Percentiles rank a stretch among this genome's conserved stretches.
These are phyloP conservation scores for Tyto alba DNA, from an alignment of 2,113 vertebrate species.

Conservation along the genomic window DNA sequence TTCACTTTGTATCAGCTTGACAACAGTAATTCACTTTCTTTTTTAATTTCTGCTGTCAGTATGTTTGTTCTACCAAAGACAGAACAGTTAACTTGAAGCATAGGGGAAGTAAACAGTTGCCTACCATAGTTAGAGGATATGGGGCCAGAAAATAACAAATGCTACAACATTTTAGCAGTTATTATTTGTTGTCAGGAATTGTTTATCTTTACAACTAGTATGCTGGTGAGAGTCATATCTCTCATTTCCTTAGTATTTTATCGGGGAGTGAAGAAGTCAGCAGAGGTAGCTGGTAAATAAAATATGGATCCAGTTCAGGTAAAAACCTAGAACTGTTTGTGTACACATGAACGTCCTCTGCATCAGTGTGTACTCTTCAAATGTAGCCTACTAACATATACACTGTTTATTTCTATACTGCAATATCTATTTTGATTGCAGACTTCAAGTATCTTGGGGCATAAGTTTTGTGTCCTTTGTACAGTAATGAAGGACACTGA, in stretches of 20 bases:
- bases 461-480: not conserved
- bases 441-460: not conserved
- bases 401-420: not conserved
- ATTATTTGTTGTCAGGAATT: not conserved
- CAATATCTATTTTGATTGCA: not conserved
- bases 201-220: not conserved
- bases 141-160: not conserved
- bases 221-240: not conserved
- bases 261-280: not conserved
- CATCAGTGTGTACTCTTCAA: not conserved
- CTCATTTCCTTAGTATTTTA: not conserved
- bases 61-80: not conserved
- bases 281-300: not conserved
- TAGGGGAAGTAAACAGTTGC: not conserved
- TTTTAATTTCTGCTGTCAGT: not conserved
- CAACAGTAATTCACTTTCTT: not conserved
- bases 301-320: not conserved
- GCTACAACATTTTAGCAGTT: not conserved
- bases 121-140: not conserved
- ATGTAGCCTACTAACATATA: not conserved
- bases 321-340: not conserved
- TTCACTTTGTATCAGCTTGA: not conserved
- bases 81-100: not conserved
- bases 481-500: not conserved
- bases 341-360: not conserved